Percentiles rank a stretch among this genome's conserved stretches.
These are phyloP conservation scores for Phortica magna DNA, from an alignment of 2,888 invertebrate genomes.

Conservation along the genomic window DNA sequence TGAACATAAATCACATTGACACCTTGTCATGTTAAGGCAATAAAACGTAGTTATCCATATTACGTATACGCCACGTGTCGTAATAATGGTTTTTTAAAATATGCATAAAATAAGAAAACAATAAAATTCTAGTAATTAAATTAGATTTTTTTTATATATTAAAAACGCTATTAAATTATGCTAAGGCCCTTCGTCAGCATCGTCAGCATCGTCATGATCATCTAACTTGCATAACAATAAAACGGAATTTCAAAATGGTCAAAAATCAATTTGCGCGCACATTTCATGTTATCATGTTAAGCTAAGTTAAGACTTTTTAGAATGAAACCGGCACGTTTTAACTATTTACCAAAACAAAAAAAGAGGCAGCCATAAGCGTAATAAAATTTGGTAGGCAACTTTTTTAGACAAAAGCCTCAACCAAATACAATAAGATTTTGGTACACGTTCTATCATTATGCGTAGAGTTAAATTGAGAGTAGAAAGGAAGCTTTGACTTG, in stretches of 20 bases:
- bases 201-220: not conserved
- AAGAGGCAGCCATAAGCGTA: too few relatives aligned
- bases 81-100: not conserved
- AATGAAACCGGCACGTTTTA: conserved; percentile 6
- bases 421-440: not conserved
- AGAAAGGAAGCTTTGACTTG: conserved; percentile 56
- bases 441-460: not conserved
- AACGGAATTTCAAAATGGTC: too few relatives aligned
- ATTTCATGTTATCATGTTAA: not conserved
- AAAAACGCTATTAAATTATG: not conserved
- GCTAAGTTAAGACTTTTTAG: not conserved
- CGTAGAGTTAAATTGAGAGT: conserved; percentile 43
- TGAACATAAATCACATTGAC: not conserved
- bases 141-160: not conserved
- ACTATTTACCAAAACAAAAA: conserved; percentile 5
- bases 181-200: not conserved
- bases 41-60: not conserved
- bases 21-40: not conserved
- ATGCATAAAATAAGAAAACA: too few relatives aligned
- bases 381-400: too few relatives aligned
- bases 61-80: not conserved
- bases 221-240: too few relatives aligned
- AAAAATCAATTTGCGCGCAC: not conserved
- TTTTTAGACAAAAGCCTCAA: not conserved
- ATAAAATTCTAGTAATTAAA: too few relatives aligned